Conservation (phyloP, 1,140 invertebrate species). For the Cydia strobilella region DNA sequence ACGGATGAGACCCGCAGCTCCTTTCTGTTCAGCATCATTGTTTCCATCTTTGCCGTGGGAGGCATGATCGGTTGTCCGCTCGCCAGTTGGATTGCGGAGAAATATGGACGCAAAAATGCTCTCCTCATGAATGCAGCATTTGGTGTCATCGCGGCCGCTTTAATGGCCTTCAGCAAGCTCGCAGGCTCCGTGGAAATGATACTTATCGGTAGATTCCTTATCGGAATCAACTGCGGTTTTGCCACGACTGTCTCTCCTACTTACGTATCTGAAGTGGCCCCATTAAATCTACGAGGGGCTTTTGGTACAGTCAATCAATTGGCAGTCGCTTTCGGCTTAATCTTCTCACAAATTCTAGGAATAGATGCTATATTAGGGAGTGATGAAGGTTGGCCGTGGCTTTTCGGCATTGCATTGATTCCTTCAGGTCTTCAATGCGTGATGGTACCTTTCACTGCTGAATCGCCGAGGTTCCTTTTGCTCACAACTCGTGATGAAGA, state of each 20-base stretch:
- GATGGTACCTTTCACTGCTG: slow-evolving; percentile 92
- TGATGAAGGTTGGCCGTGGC: slow-evolving; percentile 90
- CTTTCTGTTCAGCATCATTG: slow-evolving; percentile 91
- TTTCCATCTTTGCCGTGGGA: slow-evolving; percentile 96
- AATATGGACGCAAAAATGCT: slow-evolving; percentile 67
- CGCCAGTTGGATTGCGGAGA: slow-evolving; percentile 90
- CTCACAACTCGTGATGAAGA: slow-evolving; percentile 92
- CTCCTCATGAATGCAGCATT: slow-evolving; percentile 67
- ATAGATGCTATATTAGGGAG: slow-evolving; percentile 92
- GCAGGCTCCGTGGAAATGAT: slow-evolving; percentile 72
- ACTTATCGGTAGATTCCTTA: slow-evolving; percentile 74
- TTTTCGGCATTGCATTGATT: slow-evolving; percentile 90
- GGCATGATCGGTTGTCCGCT: slow-evolving; percentile 97
- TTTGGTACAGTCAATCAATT: slow-evolving; percentile 94
- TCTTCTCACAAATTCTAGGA: slow-evolving; percentile 92
- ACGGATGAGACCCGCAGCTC: slow-evolving; percentile 82
- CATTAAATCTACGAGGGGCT: slow-evolving; percentile 91
- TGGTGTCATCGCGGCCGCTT: slow-evolving; percentile 65
- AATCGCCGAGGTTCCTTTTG: slow-evolving; percentile 89
- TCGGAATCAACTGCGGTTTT: slow-evolving; percentile 83
- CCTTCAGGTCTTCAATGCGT: slow-evolving; percentile 91
- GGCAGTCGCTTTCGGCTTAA: slow-evolving; percentile 91
- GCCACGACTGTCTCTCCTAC: slow-evolving; percentile 94
- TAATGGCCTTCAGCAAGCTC: slow-evolving; percentile 74
- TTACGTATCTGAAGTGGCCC: slow-evolving; percentile 96